phyloP scores from a whole-genome alignment of 2,888 invertebrate species.

The Chloroclystis v-ata region DNA sequence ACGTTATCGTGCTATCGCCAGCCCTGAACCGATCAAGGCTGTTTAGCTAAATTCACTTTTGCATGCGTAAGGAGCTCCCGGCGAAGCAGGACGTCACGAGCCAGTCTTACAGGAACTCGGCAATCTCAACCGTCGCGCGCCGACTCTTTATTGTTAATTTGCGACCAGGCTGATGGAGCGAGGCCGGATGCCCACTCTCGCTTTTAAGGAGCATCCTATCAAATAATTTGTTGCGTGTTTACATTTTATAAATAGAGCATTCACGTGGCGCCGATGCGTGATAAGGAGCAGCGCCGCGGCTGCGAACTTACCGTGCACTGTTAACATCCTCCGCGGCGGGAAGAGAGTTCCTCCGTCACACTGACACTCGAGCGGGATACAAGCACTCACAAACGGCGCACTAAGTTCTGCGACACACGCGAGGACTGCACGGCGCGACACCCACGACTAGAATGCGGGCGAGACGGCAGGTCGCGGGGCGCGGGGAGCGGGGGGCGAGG shows the following conservation, averaged over 20 bases:
- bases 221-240: slow-evolving; percentile 74
- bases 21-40: slow-evolving; percentile 66
- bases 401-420: slow-evolving; percentile 73
- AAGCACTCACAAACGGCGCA: slow-evolving; percentile 77
- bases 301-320: slow-evolving; percentile 74
- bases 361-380: slow-evolving; percentile 73
- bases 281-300: slow-evolving; percentile 56
- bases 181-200: slow-evolving; percentile 56
- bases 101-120: slow-evolving; percentile 69
- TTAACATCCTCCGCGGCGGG: slow-evolving; percentile 75
- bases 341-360: slow-evolving; percentile 67
- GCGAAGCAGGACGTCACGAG: slow-evolving; percentile 42
- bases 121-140: slow-evolving; percentile 65
- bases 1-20: slow-evolving; percentile 74
- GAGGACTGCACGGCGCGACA: slow-evolving; percentile 76
- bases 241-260: slow-evolving; percentile 75
- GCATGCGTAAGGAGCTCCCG: slow-evolving; percentile 34
- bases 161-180: slow-evolving; percentile 48
- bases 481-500: slow-evolving; percentile 61
- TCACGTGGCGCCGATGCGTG: slow-evolving; percentile 69
- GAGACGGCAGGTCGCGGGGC: slow-evolving; percentile 62
- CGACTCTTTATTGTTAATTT: slow-evolving; percentile 67
- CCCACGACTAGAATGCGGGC: slow-evolving; percentile 77
- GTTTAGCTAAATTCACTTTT: slow-evolving; percentile 40
- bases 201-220: slow-evolving; percentile 55